Conservation (phyloP, 2,888 invertebrate genomes). For the Leptura quadrifasciata region DNA sequence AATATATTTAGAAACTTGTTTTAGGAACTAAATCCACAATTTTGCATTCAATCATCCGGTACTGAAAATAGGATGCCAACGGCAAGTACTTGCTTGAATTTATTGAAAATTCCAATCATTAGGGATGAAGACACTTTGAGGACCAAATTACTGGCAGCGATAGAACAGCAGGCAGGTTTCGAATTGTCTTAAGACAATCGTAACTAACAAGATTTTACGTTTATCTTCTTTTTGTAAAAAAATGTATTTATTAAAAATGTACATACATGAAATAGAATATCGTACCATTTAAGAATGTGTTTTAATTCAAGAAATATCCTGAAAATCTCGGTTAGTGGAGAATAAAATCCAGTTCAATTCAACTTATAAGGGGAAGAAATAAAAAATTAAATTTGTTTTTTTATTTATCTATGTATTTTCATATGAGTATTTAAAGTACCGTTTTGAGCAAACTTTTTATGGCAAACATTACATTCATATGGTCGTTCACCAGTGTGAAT, state of each 20-base stretch:
- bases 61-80: constrained; percentile 94
- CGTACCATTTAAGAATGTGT: not conserved
- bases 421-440: constrained; percentile 20
- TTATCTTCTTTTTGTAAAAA: constrained; percentile 1
- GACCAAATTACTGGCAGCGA: constrained; percentile 92
- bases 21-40: constrained; percentile 95
- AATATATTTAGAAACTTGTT: constrained; percentile 50
- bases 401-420: constrained; percentile 13
- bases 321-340: no score
- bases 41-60: constrained; percentile 96
- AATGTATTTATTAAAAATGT: constrained; percentile 13
- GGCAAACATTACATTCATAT: not conserved
- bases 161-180: constrained; percentile 96
- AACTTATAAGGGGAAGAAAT: not conserved
- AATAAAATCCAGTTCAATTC: no score
- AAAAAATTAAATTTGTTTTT: not conserved
- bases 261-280: constrained; percentile 3
- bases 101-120: constrained; percentile 96
- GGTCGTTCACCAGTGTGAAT: constrained; percentile 22
- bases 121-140: constrained; percentile 84
- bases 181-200: constrained; percentile 84
- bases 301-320: not conserved
- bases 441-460: constrained; percentile 9
- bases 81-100: constrained; percentile 98
- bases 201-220: not conserved